Evolutionary conservation across 64 coral and sea anemone genomes (phyloP).

Genomic region (Acropora tenuis): DNA sequence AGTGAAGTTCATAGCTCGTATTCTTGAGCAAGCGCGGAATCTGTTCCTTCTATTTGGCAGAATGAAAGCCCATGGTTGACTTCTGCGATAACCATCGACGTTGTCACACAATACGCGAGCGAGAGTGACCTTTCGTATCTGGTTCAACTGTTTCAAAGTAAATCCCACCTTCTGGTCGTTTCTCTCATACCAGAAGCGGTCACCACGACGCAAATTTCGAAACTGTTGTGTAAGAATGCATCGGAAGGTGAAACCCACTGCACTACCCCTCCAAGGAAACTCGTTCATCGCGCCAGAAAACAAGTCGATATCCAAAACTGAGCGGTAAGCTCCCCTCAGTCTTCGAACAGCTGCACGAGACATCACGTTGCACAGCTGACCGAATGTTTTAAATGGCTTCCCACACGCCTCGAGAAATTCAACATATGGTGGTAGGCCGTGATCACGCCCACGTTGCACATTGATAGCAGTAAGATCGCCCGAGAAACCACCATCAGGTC

Average conservation of each 20-base stretch:
- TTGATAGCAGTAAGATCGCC: conserved; percentile 81
- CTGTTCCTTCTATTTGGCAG: neutral
- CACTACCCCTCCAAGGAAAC: neutral
- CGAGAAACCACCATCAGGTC: conserved; percentile 6
- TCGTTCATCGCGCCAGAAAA: neutral
- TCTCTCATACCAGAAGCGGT: conserved; percentile 52
- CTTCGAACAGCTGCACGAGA: neutral
- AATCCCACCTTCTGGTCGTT: neutral
- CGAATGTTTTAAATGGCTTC: neutral
- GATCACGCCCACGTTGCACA: conserved; percentile 81
- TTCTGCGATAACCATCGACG: neutral
- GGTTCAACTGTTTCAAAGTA: neutral
- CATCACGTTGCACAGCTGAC: conserved; percentile 31
- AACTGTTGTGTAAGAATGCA: conserved; percentile 45
- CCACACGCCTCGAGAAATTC: conserved; percentile 69
- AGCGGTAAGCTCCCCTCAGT: neutral
- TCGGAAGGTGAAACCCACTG: conserved; percentile 21
- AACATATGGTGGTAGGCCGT: conserved; percentile 85
- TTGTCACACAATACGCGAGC: conserved; percentile 19
- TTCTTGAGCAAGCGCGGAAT: neutral
- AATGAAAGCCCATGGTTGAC: neutral
- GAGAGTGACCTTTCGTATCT: neutral
- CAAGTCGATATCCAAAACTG: conserved; percentile 57
- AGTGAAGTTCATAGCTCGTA: neutral
- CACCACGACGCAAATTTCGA: conserved; percentile 2